Conservation (phyloP, 2,797 vertebrate species). For the Syndactyla subalaris region DNA sequence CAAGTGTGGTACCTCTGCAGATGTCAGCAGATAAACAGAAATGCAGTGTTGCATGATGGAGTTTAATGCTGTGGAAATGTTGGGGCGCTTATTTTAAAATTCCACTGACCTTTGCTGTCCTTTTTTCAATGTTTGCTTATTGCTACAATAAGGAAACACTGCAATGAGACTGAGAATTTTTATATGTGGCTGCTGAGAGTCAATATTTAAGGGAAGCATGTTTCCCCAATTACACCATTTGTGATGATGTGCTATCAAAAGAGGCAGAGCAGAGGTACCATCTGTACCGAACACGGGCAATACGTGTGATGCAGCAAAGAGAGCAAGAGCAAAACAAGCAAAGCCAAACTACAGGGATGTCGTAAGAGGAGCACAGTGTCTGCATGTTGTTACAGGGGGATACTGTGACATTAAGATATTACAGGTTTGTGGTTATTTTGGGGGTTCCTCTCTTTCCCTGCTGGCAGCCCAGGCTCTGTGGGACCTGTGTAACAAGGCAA, state of each 20-base stretch:
- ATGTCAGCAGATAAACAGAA: constrained; percentile 63
- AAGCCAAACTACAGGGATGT: background rate
- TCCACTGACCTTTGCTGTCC: constrained; percentile 45
- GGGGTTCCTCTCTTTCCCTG: constrained; percentile 28
- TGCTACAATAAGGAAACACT: background rate
- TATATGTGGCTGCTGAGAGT: background rate
- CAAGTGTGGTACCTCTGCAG: constrained; percentile 34
- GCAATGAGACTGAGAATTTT: background rate
- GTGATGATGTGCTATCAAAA: background rate
- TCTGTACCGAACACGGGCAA: background rate
- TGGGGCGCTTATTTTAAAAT: constrained; percentile 24
- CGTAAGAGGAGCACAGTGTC: background rate
- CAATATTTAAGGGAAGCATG: background rate
- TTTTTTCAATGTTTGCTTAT: constrained; percentile 19
- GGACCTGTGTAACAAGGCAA: constrained; percentile 89
- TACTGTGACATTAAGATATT: constrained; percentile 39
- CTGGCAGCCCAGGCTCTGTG: constrained; percentile 78
- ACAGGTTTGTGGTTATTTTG: constrained; percentile 55
- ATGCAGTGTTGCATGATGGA: constrained; percentile 51
- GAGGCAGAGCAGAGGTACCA: background rate
- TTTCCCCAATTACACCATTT: background rate
- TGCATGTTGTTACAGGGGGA: constrained; percentile 3
- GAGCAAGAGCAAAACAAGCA: background rate
- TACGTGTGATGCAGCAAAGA: background rate
- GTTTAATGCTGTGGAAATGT: constrained; percentile 65